Percentiles rank a stretch among this genome's conserved stretches.
These are phyloP conservation scores for Pantala flavescens DNA, from an alignment of 1,140 invertebrate species.

Conservation along the genomic window DNA sequence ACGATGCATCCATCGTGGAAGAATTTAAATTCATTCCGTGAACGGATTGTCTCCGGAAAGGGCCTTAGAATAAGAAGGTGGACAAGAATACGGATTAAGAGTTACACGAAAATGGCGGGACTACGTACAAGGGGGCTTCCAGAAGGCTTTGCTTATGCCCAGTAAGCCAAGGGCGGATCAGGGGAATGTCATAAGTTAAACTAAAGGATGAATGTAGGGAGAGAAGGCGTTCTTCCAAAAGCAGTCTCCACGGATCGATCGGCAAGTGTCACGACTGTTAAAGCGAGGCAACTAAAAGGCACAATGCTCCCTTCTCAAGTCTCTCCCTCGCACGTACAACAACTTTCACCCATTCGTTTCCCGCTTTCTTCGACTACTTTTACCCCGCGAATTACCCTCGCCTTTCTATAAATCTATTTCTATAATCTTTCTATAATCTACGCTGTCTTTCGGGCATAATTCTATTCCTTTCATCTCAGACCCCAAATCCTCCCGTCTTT, in stretches of 20 bases:
- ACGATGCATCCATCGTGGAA: too few species aligned
- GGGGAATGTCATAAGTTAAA: slow-evolving; percentile 6
- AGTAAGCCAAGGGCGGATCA: not conserved
- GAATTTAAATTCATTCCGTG: too few species aligned
- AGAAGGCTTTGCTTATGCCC: not conserved
- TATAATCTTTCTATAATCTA: too few species aligned
- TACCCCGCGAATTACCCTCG: too few species aligned
- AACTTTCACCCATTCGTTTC: too few species aligned
- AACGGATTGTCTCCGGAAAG: too few species aligned
- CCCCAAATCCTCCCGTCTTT: too few species aligned
- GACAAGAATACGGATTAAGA: not conserved
- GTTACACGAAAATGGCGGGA: not conserved
- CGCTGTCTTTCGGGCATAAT: too few species aligned
- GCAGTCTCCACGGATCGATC: not conserved
- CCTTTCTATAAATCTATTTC: too few species aligned
- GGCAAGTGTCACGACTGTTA: not conserved
- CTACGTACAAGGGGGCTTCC: not conserved
- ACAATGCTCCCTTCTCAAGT: not conserved
- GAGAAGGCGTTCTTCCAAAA: not conserved
- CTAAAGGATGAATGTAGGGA: not conserved
- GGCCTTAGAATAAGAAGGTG: too few species aligned
- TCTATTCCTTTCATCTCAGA: too few species aligned
- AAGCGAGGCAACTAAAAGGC: slow-evolving; percentile 8
- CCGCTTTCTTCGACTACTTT: too few species aligned
- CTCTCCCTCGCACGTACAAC: not conserved